Conservation (phyloP, 2,113 vertebrate genomes). For the Prolemur simus region DNA sequence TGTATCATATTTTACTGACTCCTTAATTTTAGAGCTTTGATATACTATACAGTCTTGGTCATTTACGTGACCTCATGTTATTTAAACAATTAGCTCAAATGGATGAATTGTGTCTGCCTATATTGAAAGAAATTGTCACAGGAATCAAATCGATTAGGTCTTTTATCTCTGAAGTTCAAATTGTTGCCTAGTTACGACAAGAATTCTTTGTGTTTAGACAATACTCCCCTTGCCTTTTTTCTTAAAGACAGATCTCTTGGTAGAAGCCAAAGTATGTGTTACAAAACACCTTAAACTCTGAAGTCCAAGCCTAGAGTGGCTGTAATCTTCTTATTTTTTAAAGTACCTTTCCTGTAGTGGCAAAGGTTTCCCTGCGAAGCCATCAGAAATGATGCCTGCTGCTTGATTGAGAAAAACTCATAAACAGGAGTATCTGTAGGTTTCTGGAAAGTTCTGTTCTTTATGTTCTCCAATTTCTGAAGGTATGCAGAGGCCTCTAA, state of each 20-base stretch:
- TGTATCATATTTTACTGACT: neutral
- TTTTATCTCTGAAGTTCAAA: neutral
- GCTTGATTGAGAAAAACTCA: neutral
- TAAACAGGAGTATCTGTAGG: neutral
- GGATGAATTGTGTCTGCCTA: neutral
- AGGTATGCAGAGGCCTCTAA: neutral
- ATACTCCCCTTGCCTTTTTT: neutral
- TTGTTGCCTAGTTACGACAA: rapidly evolving
- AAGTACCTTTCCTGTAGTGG: neutral
- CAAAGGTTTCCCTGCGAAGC: neutral
- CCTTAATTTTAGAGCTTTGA: neutral
- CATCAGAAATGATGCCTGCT: neutral
- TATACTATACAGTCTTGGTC: neutral
- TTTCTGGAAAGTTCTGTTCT: conserved; percentile 32
- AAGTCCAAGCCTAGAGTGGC: neutral
- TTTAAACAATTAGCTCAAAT: neutral
- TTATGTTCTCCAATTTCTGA: neutral
- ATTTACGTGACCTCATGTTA: neutral
- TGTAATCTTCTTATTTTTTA: neutral
- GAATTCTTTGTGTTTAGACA: neutral
- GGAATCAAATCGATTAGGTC: neutral
- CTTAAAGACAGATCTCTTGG: neutral
- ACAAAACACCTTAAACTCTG: neutral
- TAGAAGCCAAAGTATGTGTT: neutral
- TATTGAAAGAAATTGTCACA: neutral